A percentile compares a stretch with the other conserved stretches of the same genome.
Conservation (phyloP, 2,113 vertebrate species). For the Tetrao urogallus region DNA sequence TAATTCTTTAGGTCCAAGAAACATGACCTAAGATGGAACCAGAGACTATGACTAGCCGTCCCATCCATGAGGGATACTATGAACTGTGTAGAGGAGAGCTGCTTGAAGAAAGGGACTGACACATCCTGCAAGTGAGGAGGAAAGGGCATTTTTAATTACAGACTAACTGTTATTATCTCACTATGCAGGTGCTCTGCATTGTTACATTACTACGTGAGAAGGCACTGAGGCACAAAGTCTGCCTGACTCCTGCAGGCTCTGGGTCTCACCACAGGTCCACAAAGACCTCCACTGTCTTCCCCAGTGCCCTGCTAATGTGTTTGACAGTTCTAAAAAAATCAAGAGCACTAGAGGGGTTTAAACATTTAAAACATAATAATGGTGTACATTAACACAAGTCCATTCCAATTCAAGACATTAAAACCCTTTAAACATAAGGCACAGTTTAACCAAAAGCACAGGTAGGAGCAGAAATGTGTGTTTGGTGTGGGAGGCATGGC, state of each 20-base stretch:
- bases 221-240: background rate
- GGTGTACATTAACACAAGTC: background rate
- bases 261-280: background rate
- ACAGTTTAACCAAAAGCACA: conserved; percentile 28
- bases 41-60: background rate
- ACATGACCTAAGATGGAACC: background rate
- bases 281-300: background rate
- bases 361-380: conserved; percentile 40
- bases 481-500: background rate
- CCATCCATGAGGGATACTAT: background rate
- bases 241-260: background rate
- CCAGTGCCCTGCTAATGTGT: background rate
- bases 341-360: conserved; percentile 27
- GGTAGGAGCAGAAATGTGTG: rapidly evolving
- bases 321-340: background rate
- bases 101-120: background rate
- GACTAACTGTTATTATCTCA: background rate
- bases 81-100: background rate
- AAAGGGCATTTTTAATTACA: background rate
- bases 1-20: background rate
- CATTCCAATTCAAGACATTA: background rate
- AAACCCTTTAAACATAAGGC: background rate
- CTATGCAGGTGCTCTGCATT: background rate
- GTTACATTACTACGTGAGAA: background rate
- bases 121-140: background rate